Conservation (phyloP, 2,888 invertebrate genomes). For the Diloba caeruleocephala region DNA sequence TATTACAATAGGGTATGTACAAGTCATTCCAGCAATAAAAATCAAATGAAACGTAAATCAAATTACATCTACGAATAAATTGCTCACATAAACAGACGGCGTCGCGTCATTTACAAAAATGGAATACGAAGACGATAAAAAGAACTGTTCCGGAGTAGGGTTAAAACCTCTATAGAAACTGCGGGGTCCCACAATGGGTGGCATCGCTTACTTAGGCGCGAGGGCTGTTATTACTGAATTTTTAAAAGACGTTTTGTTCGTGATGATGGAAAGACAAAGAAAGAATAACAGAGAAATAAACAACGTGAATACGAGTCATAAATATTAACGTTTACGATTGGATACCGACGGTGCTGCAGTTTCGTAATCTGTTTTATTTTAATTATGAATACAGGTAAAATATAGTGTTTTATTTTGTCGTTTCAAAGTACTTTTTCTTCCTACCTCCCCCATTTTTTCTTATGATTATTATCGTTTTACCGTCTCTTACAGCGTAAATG, state of each 20-base stretch:
- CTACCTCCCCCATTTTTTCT: no score
- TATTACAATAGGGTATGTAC: no score
- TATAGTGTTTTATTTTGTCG: background rate
- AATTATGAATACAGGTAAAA: constrained; percentile 22
- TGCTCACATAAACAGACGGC: constrained; percentile 31
- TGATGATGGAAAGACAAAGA: constrained; percentile 41
- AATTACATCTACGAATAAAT: constrained; percentile 23
- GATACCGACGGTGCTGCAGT: constrained; percentile 13
- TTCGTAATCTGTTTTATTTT: constrained; percentile 31
- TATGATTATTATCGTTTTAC: no score
- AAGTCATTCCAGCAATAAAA: constrained; percentile 3
- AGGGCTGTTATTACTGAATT: constrained; percentile 47
- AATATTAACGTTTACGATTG: constrained; percentile 40
- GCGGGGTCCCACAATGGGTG: constrained; percentile 44
- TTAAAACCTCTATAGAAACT: constrained; percentile 39
- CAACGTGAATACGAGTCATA: constrained; percentile 32
- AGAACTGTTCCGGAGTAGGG: constrained; percentile 46
- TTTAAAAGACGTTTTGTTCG: constrained; percentile 55
- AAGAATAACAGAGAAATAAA: constrained; percentile 48
- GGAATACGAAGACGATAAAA: constrained; percentile 57
- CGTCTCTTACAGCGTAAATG: no score
- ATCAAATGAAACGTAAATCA: constrained; percentile 24
- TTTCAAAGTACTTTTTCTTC: no score
- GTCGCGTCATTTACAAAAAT: constrained; percentile 58
- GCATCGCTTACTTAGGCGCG: constrained; percentile 45